These are phyloP conservation scores for Drosophila elegans DNA, from an alignment of 1,140 invertebrate species.

Conservation along the genomic window DNA sequence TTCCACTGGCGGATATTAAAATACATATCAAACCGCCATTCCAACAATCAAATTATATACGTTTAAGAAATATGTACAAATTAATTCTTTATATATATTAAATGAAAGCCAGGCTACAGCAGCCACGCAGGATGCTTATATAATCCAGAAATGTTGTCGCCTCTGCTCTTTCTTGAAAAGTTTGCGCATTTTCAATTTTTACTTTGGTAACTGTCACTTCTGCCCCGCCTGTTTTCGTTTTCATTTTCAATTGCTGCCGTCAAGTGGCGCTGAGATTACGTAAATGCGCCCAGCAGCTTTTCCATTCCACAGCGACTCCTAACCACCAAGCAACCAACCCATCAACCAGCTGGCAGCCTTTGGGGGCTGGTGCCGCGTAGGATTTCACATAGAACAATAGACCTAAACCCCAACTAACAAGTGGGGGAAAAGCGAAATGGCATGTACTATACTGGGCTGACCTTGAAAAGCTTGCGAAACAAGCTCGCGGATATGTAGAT, in stretches of 20 bases:
- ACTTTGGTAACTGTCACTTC: slow-evolving; percentile 30
- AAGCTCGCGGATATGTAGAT: slow-evolving; percentile 42
- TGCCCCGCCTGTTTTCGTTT: slow-evolving; percentile 26
- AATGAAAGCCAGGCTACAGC: slow-evolving; percentile 13
- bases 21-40: slow-evolving; percentile 35
- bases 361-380: slow-evolving; percentile 44
- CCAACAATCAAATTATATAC: slow-evolving; percentile 48
- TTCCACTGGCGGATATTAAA: slow-evolving; percentile 43
- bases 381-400: slow-evolving; percentile 54
- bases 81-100: slow-evolving; percentile 40
- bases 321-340: slow-evolving; percentile 15
- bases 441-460: slow-evolving; percentile 44
- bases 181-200: slow-evolving; percentile 51
- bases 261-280: slow-evolving; percentile 70
- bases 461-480: slow-evolving; percentile 60
- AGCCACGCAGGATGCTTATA: slow-evolving; percentile 20
- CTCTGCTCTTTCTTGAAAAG: slow-evolving; percentile 12
- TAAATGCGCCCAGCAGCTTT: slow-evolving; percentile 63
- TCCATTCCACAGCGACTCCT: slow-evolving; percentile 21
- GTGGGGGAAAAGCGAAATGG: slow-evolving; percentile 45
- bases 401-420: slow-evolving; percentile 29
- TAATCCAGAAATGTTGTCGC: slow-evolving; percentile 38
- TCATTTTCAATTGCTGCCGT: slow-evolving; percentile 57
- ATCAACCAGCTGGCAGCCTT: slow-evolving; percentile 20
- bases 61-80: slow-evolving; percentile 11